Evolutionary conservation across 2,797 vertebrate genomes (phyloP), one percentile per base, ranked within the genome.

Genomic region (Sitta carolinensis): DNA sequence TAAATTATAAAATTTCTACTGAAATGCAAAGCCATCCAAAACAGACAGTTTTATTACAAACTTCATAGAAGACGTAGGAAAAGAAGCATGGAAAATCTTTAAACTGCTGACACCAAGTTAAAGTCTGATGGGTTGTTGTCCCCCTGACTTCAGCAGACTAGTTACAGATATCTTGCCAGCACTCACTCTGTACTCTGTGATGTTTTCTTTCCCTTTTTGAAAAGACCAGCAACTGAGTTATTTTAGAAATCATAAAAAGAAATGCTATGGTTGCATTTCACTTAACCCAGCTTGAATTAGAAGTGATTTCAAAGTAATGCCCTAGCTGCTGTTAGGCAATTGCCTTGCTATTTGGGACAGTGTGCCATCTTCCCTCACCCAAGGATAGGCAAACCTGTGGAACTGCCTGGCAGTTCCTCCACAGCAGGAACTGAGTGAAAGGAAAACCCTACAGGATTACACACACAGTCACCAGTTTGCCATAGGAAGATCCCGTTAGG

Each of bases 361-460:
- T 3, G 5, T 36, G 16, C 38, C 43, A 64, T 43, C n/a, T 42
- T 57, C 48, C 43, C n/a, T 72, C 34, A 30, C 19, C 4, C 51
- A 76, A 69, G 22, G 51, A n/a, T 0, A 18, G 32, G 25, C 27
- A 72, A 43, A 57, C 6, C 15, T 54, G 23, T 3, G 6, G 29
- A 66, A 42, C 50, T 52, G 29, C 63, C 45, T 29, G 30, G 13
- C 5, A 18, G 61, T 61, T 78, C 34, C 70, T 58, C 18, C 5
- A 1, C 0, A 0, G 32, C 47, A 73, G 15, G 8, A 34, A 42
- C 25, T 1, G 1, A 67, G 8, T 7, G 7, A 76, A 82, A 76
- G 40, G n/a, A 15, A 32, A 16, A 38, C 3, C 22, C 22, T 20
- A 34, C 45, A 61, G 73, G 73, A 51, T 61, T 12, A 27, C 6